Evolutionary conservation across 2,113 vertebrate genomes (phyloP), one percentile per base, ranked within the genome.

Genomic region (Myotis brandtii): DNA sequence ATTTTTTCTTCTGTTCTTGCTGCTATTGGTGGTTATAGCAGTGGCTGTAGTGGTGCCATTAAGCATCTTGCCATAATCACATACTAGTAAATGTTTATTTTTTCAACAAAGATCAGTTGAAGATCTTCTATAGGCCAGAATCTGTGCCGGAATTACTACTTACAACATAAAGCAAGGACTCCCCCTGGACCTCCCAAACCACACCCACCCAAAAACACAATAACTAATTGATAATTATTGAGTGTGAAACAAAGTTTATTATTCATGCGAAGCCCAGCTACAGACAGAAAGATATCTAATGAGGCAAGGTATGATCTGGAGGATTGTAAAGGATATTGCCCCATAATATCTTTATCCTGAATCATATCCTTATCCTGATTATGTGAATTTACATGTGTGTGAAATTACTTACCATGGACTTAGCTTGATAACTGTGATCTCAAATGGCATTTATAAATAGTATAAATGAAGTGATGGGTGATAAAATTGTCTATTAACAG

Each of bases 371-470:
- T 80, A 94, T 92, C 16, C n/a, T 88, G 18, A 82, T 94, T 95
- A 73, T 82, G 37, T 77, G 77, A 88, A 86, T 91, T 95, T 89
- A 69, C 34, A 73, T 46, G 34, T 50, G 14, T 79, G 34, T 92
- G n/a, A 94, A 92, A 94, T 92, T 97, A 91, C 62, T 87, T 96
- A 84, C 92, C 85, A 89, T 50, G 80, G 66, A 84, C 10, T 94
- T 94, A 93, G 87, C 94, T 96, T 95, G 62, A 84, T 92, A 93
- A 92, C 77, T 85, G 40, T 91, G 34, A 92, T 92, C 48, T 54
- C 48, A 93, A 48, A 20, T 85, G 72, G 43, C 73, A 94, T 72
- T 94, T 93, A 66, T 82, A 79, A 93, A 79, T 80, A 95, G 54
- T 23, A 92, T 82, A 94, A 92, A 64, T 91, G 93, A 96, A 87